phyloP scores from a whole-genome alignment of 2,113 vertebrate genomes.

The Phasianus colchicus region DNA sequence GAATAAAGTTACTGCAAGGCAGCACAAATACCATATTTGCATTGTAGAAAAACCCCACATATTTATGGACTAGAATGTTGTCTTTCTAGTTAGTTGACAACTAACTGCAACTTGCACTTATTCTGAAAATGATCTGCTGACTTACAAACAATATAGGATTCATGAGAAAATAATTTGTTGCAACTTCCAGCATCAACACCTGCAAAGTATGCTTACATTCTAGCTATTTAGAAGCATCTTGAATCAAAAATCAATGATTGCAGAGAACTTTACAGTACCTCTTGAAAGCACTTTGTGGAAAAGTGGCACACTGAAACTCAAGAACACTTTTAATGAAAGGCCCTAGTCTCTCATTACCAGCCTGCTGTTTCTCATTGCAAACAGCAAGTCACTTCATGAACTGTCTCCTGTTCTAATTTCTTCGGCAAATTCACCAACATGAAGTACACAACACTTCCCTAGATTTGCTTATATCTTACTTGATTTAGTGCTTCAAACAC shows the following conservation, averaged over 20 bases:
- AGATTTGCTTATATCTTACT: neutral
- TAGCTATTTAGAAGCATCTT: neutral
- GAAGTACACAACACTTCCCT: neutral
- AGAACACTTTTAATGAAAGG: neutral
- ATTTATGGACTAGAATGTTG: too few species aligned
- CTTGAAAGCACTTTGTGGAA: neutral
- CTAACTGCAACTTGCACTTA: neutral
- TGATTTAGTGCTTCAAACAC: constrained; percentile 49
- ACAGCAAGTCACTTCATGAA: neutral
- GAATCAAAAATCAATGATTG: neutral
- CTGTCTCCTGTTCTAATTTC: neutral
- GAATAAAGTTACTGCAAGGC: neutral
- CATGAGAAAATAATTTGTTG: neutral
- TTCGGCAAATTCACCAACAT: neutral
- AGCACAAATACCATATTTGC: neutral
- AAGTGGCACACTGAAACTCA: neutral
- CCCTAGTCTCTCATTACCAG: neutral
- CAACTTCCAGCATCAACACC: neutral
- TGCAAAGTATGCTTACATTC: neutral
- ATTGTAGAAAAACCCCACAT: fast-evolving
- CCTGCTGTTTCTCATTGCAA: neutral
- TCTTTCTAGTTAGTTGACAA: neutral
- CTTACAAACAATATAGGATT: neutral
- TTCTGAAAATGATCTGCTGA: neutral
- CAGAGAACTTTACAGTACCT: neutral